Evolutionary conservation across 2,888 invertebrate species (phyloP).

Genomic region (Diploptera punctata): DNA sequence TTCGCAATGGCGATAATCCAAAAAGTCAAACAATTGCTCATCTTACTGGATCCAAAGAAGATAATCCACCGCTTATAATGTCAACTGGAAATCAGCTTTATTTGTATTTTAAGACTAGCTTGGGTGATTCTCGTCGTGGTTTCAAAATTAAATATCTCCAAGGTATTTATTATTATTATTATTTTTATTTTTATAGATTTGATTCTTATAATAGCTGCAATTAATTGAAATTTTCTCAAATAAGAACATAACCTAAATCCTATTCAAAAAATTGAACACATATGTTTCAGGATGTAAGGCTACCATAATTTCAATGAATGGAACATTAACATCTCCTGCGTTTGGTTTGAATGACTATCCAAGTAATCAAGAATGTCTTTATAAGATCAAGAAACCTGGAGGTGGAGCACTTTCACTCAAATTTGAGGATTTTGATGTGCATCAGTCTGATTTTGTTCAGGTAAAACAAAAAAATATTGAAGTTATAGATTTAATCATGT

Average conservation of each 20-base stretch:
- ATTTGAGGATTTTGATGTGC: slow-evolving; percentile 87
- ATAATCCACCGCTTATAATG: slow-evolving; percentile 82
- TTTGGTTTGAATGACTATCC: slow-evolving; percentile 86
- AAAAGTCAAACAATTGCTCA: slow-evolving; percentile 84
- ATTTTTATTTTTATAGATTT: too few species aligned
- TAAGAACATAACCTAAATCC: too few species aligned
- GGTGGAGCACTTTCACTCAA: slow-evolving; percentile 87
- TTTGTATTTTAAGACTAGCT: slow-evolving; percentile 89
- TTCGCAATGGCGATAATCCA: slow-evolving; percentile 91
- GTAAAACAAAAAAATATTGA: slow-evolving; percentile 54
- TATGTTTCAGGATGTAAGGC: slow-evolving; percentile 90
- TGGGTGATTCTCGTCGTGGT: slow-evolving; percentile 88
- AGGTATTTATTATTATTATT: slow-evolving; percentile 54
- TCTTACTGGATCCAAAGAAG: slow-evolving; percentile 78
- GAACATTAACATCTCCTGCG: slow-evolving; percentile 89
- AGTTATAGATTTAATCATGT: too few species aligned
- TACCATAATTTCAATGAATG: slow-evolving; percentile 81
- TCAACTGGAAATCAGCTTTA: slow-evolving; percentile 90
- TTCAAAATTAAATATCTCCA: slow-evolving; percentile 87
- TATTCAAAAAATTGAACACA: too few species aligned
- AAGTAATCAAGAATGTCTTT: slow-evolving; percentile 90
- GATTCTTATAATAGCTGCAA: too few species aligned
- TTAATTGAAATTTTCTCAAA: too few species aligned
- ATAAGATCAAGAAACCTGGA: slow-evolving; percentile 82
- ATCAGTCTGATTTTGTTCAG: slow-evolving; percentile 89